Conservation (phyloP, 2,797 vertebrate species). For the Artibeus jamaicensis region DNA sequence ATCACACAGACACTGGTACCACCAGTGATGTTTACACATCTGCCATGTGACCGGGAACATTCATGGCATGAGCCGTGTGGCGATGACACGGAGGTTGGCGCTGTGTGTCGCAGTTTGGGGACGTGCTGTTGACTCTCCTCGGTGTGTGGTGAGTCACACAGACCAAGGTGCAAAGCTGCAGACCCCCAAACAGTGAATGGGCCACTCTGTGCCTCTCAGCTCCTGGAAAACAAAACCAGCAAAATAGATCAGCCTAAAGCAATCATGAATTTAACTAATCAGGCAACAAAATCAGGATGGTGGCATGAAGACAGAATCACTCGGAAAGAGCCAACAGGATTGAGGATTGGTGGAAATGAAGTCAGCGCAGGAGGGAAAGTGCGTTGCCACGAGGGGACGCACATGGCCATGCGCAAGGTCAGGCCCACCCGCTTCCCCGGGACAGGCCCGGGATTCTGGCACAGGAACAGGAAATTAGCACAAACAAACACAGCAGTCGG, state of each 20-base stretch:
- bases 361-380: rapidly evolving
- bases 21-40: rapidly evolving
- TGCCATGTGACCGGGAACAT: rapidly evolving
- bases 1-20: rapidly evolving
- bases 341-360: neutral
- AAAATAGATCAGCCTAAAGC: neutral
- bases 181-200: neutral
- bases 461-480: slow-evolving; percentile 59
- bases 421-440: neutral
- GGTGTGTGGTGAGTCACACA: neutral
- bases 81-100: neutral
- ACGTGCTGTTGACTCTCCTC: neutral
- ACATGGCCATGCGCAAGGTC: neutral
- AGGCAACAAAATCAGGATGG: neutral
- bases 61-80: neutral
- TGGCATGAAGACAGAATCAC: neutral
- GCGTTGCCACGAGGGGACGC: rapidly evolving
- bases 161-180: neutral
- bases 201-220: neutral
- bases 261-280: too few species aligned
- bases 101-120: neutral
- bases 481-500: slow-evolving; percentile 22
- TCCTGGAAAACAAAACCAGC: neutral
- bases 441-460: neutral
- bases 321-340: neutral